These are phyloP conservation scores for Vipera latastei DNA, from an alignment of 2,797 vertebrate species.

Conservation along the genomic window DNA sequence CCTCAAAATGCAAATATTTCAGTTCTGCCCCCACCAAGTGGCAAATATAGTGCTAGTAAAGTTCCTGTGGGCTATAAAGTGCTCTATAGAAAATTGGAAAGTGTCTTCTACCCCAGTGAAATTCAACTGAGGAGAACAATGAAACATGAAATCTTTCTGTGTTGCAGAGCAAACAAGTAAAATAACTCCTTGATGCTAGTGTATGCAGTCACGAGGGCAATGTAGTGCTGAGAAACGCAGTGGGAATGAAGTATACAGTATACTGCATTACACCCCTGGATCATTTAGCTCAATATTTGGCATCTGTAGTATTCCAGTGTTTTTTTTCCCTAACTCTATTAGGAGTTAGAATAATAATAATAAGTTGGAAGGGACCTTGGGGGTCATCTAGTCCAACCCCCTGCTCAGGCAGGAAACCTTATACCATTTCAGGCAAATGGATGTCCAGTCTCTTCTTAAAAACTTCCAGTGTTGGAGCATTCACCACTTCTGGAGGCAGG, in stretches of 20 bases:
- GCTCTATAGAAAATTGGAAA: neutral
- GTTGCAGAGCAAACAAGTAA: neutral
- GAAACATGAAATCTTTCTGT: neutral
- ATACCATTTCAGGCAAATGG: no score
- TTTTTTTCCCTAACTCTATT: neutral
- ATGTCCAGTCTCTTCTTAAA: no score
- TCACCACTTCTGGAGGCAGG: no score
- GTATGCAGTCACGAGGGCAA: neutral
- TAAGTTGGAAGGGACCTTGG: no score
- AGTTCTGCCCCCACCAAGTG: neutral
- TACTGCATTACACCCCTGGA: neutral
- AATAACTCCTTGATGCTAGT: neutral
- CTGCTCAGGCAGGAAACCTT: no score
- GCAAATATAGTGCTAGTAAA: neutral
- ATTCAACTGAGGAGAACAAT: neutral
- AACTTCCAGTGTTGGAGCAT: no score
- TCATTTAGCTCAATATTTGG: neutral
- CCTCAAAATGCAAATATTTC: neutral
- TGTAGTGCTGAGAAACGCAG: neutral
- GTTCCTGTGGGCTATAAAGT: neutral
- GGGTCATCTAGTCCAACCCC: no score
- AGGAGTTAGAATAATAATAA: neutral
- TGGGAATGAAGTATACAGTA: neutral
- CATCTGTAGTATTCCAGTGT: neutral
- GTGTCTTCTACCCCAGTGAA: neutral